phyloP scores from a whole-genome alignment of 2,113 vertebrate genomes.

The Xiphophorus hellerii region DNA sequence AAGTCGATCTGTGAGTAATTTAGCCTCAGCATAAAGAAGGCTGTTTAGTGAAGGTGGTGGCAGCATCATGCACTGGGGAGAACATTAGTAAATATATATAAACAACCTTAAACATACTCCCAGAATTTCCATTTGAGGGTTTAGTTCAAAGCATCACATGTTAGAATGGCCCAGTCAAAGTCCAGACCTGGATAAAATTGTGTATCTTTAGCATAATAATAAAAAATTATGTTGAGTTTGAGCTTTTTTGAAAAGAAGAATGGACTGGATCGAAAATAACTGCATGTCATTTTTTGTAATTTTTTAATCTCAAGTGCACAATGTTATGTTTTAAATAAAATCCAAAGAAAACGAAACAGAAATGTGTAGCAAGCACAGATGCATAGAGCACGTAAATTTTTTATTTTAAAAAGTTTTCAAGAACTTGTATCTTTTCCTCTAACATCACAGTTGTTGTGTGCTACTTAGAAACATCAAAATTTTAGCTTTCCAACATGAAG shows the following conservation, averaged over 20 bases:
- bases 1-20: not conserved
- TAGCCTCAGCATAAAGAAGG: not conserved
- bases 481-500: not conserved
- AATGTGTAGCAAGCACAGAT: too few relatives aligned
- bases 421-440: too few relatives aligned
- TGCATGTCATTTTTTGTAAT: too few relatives aligned
- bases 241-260: not conserved
- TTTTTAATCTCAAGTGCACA: too few relatives aligned
- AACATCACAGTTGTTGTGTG: not conserved
- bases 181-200: not conserved
- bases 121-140: not conserved
- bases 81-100: not conserved
- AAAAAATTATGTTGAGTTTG: not conserved
- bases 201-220: not conserved
- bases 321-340: too few relatives aligned
- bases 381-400: too few relatives aligned
- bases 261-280: too few relatives aligned
- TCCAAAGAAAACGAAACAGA: too few relatives aligned
- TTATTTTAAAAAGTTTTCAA: too few relatives aligned
- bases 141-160: not conserved
- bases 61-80: not conserved
- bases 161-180: too few relatives aligned
- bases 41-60: not conserved
- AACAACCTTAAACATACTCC: not conserved
- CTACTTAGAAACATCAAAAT: not conserved